phyloP scores from a whole-genome alignment of 2,888 invertebrate species.

The Trypoxylon attenuatum region DNA sequence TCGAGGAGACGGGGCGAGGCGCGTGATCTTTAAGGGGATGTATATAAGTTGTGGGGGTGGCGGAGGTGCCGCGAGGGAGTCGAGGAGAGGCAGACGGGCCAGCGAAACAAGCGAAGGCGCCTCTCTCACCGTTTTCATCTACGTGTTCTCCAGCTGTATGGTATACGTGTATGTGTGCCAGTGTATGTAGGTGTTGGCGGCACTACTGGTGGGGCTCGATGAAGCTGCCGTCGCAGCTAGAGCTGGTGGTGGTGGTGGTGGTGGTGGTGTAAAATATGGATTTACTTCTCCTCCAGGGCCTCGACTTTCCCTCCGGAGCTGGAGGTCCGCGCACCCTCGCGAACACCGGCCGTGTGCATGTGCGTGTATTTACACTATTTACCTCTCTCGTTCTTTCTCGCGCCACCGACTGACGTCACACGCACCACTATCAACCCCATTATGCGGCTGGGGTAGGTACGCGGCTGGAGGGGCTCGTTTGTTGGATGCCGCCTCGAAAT shows the following conservation, averaged over 20 bases:
- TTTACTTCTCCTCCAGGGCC: constrained; percentile 71
- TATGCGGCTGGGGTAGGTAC: constrained; percentile 47
- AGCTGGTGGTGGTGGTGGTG: constrained; percentile 39
- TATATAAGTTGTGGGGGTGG: constrained; percentile 55
- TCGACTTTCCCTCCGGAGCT: constrained; percentile 64
- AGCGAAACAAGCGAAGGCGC: constrained; percentile 67
- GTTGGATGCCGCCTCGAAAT: constrained; percentile 62
- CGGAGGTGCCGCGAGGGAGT: constrained; percentile 37
- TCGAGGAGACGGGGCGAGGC: constrained; percentile 31
- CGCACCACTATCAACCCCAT: constrained; percentile 64
- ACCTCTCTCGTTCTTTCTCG: no score
- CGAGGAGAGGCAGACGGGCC: constrained; percentile 42
- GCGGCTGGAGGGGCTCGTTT: constrained; percentile 67
- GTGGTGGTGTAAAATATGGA: constrained; percentile 73
- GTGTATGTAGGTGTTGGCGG: constrained; percentile 41
- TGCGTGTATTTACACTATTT: no score
- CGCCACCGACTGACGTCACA: constrained; percentile 63
- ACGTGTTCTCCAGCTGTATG: constrained; percentile 17
- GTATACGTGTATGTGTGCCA: constrained; percentile 8
- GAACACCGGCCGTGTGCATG: constrained; percentile 33
- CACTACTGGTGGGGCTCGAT: constrained; percentile 44
- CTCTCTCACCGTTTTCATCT: constrained; percentile 37
- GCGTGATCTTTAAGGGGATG: constrained; percentile 63
- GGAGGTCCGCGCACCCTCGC: constrained; percentile 21
- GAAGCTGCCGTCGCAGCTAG: constrained; percentile 24